phyloP scores from a whole-genome alignment of 1,140 invertebrate genomes.

The Littorina saxatilis region DNA sequence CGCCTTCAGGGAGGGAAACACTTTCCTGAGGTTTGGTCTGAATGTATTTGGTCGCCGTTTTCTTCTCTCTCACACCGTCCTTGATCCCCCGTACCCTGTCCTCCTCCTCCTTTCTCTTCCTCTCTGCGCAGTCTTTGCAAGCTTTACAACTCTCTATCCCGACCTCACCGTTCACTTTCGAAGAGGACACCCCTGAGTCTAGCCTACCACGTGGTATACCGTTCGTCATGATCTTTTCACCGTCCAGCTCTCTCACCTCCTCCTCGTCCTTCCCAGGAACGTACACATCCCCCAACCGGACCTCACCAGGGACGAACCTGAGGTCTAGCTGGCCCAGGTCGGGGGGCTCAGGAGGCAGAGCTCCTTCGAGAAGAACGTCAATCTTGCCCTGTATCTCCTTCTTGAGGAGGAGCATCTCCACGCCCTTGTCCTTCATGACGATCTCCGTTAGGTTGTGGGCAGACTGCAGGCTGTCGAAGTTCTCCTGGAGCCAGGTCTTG shows the following conservation, averaged over 20 bases:
- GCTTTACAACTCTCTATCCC: slow-evolving; percentile 35
- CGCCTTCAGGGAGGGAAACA: no score
- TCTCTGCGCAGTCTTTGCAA: not conserved
- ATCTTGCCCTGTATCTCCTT: slow-evolving; percentile 73
- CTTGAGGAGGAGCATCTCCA: slow-evolving; percentile 74
- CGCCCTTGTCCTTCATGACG: slow-evolving; percentile 71
- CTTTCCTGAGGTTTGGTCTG: slow-evolving; percentile 4
- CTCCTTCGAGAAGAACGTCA: slow-evolving; percentile 56
- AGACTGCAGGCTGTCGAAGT: slow-evolving; percentile 69
- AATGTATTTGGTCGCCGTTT: not conserved
- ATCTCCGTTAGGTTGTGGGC: slow-evolving; percentile 73
- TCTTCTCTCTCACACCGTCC: not conserved
- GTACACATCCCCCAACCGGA: slow-evolving; percentile 61
- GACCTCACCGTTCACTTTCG: not conserved
- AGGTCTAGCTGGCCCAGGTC: slow-evolving; percentile 52
- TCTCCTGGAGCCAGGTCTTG: slow-evolving; percentile 69
- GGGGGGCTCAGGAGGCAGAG: slow-evolving; percentile 52
- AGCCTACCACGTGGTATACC: not conserved
- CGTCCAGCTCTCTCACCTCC: not conserved
- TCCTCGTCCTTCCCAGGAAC: not conserved
- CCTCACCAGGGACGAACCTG: slow-evolving; percentile 65
- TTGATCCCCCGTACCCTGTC: not conserved
- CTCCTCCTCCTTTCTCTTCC: slow-evolving; percentile 3
- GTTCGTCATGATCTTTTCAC: not conserved
- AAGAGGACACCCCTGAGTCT: not conserved